Evolutionary conservation across 2,797 vertebrate genomes (phyloP).

Genomic region (Helarctos malayanus): DNA sequence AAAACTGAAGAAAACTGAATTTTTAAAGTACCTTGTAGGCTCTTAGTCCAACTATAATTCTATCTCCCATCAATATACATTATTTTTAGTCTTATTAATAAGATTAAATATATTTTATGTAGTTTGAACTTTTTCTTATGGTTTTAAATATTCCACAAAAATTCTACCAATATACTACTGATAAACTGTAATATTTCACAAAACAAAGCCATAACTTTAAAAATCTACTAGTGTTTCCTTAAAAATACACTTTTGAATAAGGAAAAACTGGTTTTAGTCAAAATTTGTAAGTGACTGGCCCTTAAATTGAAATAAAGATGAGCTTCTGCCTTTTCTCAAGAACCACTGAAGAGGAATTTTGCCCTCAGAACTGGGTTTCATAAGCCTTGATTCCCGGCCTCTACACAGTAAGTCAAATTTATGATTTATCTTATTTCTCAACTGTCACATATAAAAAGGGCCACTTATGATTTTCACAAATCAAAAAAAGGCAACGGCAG

Average conservation of each 20-base stretch:
- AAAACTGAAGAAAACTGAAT: conserved; percentile 48
- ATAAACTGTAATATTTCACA: conserved; percentile 9
- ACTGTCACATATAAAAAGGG: neutral
- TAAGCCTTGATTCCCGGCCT: conserved; percentile 35
- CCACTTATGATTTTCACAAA: conserved; percentile 46
- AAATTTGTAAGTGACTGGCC: neutral
- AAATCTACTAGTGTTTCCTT: neutral
- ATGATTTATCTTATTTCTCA: neutral
- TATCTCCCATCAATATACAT: neutral
- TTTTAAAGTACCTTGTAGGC: neutral
- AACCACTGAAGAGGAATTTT: conserved; percentile 17
- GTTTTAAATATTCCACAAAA: conserved; percentile 40
- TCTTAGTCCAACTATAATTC: conserved; percentile 41
- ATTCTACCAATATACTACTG: neutral
- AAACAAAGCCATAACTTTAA: neutral
- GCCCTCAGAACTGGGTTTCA: neutral
- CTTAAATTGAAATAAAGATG: conserved; percentile 18
- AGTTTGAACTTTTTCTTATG: neutral
- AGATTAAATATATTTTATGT: conserved; percentile 10
- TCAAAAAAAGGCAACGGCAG: conserved; percentile 48
- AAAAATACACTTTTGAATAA: conserved; percentile 39
- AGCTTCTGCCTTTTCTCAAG: neutral
- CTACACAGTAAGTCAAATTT: conserved; percentile 10
- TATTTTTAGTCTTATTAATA: neutral
- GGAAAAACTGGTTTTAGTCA: conserved; percentile 17